Evolutionary conservation across 1,140 invertebrate species (phyloP).

Genomic region (Diabrotica virgifera): DNA sequence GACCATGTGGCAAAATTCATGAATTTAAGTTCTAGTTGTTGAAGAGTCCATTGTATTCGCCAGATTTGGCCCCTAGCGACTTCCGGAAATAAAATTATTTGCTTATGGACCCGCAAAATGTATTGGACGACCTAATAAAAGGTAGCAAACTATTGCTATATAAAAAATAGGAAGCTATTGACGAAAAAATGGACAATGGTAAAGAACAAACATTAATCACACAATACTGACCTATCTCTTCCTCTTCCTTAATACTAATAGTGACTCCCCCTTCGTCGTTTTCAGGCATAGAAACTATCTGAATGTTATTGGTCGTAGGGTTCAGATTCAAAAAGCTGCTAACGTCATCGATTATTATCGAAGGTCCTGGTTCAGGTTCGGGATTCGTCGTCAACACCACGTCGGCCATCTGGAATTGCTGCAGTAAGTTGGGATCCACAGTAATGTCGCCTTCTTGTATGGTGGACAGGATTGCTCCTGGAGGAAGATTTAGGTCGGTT

Average conservation of each 20-base stretch:
- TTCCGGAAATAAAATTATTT: no score
- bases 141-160: no score
- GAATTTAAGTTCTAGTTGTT: no score
- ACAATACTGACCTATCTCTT: background rate
- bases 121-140: no score
- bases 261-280: slow-evolving; percentile 1
- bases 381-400: slow-evolving; percentile 11
- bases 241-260: background rate
- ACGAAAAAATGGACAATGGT: background rate
- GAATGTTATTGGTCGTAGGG: background rate
- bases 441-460: slow-evolving; percentile 10
- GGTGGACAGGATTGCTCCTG: slow-evolving; percentile 3
- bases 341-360: slow-evolving; percentile 14
- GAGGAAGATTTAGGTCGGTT: background rate
- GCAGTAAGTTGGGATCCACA: slow-evolving; percentile 6
- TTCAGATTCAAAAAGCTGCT: slow-evolving; percentile 13
- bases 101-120: no score
- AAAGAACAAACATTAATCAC: background rate
- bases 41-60: no score
- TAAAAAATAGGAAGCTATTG: no score
- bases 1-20: no score
- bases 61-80: no score
- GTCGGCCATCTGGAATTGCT: slow-evolving; percentile 11
- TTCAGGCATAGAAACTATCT: slow-evolving; percentile 7
- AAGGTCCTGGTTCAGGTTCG: background rate